These are phyloP conservation scores for Polymixis lichenea DNA, from an alignment of 2,888 invertebrate species.

Conservation along the genomic window DNA sequence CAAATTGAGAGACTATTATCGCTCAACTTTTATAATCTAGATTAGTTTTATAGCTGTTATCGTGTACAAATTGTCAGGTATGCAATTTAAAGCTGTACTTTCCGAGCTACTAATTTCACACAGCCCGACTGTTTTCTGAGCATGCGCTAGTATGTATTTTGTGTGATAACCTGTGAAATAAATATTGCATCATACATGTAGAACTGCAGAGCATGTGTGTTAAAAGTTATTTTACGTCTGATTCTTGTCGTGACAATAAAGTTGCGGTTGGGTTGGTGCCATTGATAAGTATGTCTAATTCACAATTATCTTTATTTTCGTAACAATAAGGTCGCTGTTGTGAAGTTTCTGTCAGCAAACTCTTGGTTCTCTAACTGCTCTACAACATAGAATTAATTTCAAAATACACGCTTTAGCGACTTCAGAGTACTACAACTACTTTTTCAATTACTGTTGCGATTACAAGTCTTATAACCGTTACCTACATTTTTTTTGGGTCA, in stretches of 20 bases:
- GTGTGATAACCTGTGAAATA: background rate
- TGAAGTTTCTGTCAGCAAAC: background rate
- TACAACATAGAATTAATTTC: background rate
- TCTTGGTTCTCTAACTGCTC: background rate
- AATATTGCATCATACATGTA: background rate
- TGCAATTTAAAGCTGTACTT: background rate
- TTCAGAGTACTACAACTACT: background rate
- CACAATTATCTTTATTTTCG: background rate
- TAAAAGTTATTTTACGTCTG: background rate
- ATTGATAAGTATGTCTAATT: too few species aligned
- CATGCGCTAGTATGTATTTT: background rate
- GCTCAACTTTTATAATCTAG: too few species aligned
- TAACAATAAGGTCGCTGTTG: background rate
- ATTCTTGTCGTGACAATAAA: background rate
- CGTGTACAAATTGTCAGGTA: background rate
- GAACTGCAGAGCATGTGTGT: background rate
- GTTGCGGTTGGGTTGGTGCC: background rate
- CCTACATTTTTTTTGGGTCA: too few species aligned
- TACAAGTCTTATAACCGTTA: background rate
- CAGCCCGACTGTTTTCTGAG: background rate
- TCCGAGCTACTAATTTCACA: background rate
- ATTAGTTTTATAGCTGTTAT: background rate
- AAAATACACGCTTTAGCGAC: background rate
- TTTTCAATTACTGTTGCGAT: background rate
- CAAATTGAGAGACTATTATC: too few species aligned